Evolutionary conservation across 2,797 vertebrate species (phyloP), one percentile per base, ranked within the genome.

Genomic region (Chloroceryle inda): DNA sequence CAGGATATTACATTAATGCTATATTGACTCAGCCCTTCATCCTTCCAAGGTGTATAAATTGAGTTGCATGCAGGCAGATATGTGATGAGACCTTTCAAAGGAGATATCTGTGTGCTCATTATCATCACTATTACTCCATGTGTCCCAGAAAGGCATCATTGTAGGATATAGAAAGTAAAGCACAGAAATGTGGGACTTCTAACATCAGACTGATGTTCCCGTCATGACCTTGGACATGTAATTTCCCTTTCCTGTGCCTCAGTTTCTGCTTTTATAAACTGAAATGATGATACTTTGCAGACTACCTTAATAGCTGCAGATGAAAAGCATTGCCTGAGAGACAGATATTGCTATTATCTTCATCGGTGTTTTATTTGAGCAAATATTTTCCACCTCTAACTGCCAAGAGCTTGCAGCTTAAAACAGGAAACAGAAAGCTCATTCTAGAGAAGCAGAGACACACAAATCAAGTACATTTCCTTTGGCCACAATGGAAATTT

Each of bases 1-100:
- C 82, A 88, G 85, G 62, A 90, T 92, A 90, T 69, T 96, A 75
- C 84, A 94, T 88, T 94, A 92, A 91, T 82, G 66, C 74, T 92
- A 53, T 94, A 94, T 86, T 94, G 94, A 95, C 79, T 93, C 76
- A 95, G 66, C 37, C 42, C 92, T 94, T 95, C 94, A 92, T 89
- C 85, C 55, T 96, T 94, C 85, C 44, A 66, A 90, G 44, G 77
- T 44, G 33, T 89, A 94, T 90, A 94, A 96, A 92, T 94, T 76
- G 69, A 92, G 79, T 71, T 92, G 59, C 38, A 45, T 76, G 62
- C 62, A 86, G 85, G 45, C 69, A 84, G 89, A 69, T 84, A 35
- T 79, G 76, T 67, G 85, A 92, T 92, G 87, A 92, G 77, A 73
- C 85, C 77, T 95, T 96, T 92, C 77, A 94, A 88, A 92, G 71